Evolutionary conservation across 2,888 invertebrate species (phyloP).

Genomic region (Brachyopa scutellaris): DNA sequence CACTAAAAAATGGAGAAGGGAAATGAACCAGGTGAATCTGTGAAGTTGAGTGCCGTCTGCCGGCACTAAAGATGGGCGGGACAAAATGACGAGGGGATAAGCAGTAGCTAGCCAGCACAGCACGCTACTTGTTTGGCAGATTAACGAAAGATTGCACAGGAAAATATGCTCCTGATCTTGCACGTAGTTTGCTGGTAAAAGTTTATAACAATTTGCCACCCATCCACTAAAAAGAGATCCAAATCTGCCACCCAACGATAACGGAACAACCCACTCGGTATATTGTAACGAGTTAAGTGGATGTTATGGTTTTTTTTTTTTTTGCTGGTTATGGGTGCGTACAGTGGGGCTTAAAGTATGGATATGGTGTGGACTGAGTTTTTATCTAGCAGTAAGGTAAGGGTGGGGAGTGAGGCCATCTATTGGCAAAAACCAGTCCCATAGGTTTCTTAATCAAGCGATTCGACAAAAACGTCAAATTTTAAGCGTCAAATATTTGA

Average conservation of each 20-base stretch:
- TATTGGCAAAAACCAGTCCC: too few relatives aligned
- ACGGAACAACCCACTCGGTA: neutral
- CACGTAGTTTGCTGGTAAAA: conserved; percentile 37
- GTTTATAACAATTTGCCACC: conserved; percentile 43
- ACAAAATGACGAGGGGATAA: neutral
- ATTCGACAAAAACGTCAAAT: too few relatives aligned
- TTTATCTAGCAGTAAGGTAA: too few relatives aligned
- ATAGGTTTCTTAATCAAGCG: too few relatives aligned
- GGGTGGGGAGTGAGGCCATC: too few relatives aligned
- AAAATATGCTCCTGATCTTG: conserved; percentile 4
- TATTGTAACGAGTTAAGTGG: conserved; percentile 17
- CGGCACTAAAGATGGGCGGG: conserved; percentile 23
- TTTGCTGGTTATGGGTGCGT: too few relatives aligned
- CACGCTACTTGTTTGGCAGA: conserved; percentile 15
- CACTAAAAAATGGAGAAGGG: conserved; percentile 64
- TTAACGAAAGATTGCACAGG: conserved; percentile 26
- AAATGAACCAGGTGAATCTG: conserved; percentile 67
- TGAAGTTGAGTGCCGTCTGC: conserved; percentile 50
- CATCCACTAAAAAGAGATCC: conserved; percentile 23
- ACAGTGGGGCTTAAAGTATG: neutral
- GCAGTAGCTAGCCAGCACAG: too few relatives aligned
- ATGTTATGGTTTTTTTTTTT: too few relatives aligned
- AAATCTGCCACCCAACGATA: conserved; percentile 1
- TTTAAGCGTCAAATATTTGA: too few relatives aligned
- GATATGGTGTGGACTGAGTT: too few relatives aligned